A percentile compares a stretch with the other conserved stretches of the same genome.
phyloP scores from a whole-genome alignment of 2,888 invertebrate genomes.

The Clistopyga incitator region DNA sequence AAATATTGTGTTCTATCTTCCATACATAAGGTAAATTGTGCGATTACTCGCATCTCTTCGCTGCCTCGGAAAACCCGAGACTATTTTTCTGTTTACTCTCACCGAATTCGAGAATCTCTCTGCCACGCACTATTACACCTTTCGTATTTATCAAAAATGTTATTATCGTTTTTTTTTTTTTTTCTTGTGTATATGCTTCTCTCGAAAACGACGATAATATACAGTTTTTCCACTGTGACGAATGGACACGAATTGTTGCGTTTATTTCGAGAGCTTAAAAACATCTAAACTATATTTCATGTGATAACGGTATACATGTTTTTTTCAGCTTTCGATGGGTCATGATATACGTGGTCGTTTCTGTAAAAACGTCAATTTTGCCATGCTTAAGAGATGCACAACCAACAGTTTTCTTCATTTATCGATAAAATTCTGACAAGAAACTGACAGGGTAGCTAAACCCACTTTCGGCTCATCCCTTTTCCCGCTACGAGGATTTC shows the following conservation, averaged over 20 bases:
- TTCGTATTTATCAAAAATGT: neutral
- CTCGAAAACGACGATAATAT: neutral
- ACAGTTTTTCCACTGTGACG: neutral
- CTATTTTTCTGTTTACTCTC: constrained; percentile 18
- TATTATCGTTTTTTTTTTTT: neutral
- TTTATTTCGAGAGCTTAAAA: neutral
- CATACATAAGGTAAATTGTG: constrained; percentile 31
- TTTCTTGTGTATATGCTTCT: no score
- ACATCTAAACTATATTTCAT: neutral
- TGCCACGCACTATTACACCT: neutral
- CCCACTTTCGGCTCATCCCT: constrained; percentile 2
- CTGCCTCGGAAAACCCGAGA: neutral
- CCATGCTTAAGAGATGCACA: neutral
- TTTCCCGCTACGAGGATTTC: neutral
- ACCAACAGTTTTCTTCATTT: constrained; percentile 5
- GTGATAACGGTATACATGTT: neutral
- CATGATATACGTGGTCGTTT: neutral
- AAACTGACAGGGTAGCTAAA: constrained; percentile 8
- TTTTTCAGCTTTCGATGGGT: neutral
- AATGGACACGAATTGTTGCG: neutral
- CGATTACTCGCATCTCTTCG: constrained; percentile 34
- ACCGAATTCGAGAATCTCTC: constrained; percentile 5
- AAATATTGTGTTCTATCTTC: constrained; percentile 41
- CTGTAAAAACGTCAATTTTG: neutral
- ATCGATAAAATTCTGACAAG: neutral